phyloP scores from a whole-genome alignment of 1,140 invertebrate genomes.

The Pseudomyrmex gracilis region DNA sequence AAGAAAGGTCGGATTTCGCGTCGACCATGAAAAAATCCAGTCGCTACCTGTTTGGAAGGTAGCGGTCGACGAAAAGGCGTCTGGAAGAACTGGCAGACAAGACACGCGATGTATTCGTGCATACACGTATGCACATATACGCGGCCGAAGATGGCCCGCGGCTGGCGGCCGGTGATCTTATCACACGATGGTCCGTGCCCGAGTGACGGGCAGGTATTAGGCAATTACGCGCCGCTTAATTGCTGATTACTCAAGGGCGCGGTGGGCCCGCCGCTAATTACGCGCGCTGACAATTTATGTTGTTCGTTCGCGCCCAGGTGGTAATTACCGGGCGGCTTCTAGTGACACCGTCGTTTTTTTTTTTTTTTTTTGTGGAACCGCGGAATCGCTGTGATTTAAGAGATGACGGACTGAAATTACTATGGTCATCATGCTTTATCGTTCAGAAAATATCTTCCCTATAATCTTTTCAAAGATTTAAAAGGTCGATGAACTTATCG shows the following conservation, averaged over 20 bases:
- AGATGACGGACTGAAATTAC: conserved; percentile 55
- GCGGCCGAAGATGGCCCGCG: conserved; percentile 62
- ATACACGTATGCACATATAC: conserved; percentile 40
- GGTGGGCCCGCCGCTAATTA: conserved; percentile 62
- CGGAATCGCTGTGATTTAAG: conserved; percentile 43
- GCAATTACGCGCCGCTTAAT: conserved; percentile 76
- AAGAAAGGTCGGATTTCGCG: background rate
- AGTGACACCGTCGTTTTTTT: conserved; percentile 2
- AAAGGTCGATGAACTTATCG: conserved; percentile 47
- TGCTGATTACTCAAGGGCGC: conserved; percentile 72
- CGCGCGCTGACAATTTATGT: conserved; percentile 69
- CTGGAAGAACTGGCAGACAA: conserved; percentile 39
- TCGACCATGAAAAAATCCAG: conserved; percentile 30
- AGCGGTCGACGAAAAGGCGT: conserved; percentile 37
- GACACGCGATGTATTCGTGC: conserved; percentile 42
- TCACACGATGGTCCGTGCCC: conserved; percentile 65
- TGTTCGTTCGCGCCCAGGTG: conserved; percentile 20
- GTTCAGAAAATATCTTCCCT: conserved; percentile 51
- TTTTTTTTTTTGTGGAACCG: conserved; percentile 22
- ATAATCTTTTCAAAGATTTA: conserved; percentile 57
- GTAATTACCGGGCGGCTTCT: conserved; percentile 51
- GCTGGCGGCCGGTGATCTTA: conserved; percentile 68
- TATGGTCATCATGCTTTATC: conserved; percentile 54
- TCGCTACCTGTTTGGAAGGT: conserved; percentile 67
- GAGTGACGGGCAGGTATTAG: conserved; percentile 75